Evolutionary conservation across 2,888 invertebrate species (phyloP).

Genomic region (Eupithecia centaureata): DNA sequence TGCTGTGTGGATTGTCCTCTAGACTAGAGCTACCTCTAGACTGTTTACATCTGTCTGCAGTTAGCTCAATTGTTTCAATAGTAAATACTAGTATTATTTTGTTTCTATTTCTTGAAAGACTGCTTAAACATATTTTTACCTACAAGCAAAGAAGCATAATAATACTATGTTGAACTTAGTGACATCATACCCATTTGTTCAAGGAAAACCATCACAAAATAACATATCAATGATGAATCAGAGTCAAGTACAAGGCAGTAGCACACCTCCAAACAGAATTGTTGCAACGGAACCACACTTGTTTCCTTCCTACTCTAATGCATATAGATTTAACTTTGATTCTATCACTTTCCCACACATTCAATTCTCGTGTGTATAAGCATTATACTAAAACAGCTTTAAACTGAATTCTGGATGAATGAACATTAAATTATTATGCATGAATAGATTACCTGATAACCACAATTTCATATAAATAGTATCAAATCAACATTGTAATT

Average conservation of each 20-base stretch:
- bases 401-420: not conserved
- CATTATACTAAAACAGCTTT: not conserved
- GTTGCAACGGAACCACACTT: too few relatives aligned
- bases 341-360: too few relatives aligned
- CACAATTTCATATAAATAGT: not conserved
- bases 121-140: not conserved
- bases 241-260: slow-evolving; percentile 7
- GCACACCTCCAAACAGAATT: too few relatives aligned
- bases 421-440: not conserved
- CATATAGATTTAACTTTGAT: too few relatives aligned
- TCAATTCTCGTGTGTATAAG: too few relatives aligned
- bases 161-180: slow-evolving; percentile 6
- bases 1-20: too few relatives aligned
- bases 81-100: too few relatives aligned
- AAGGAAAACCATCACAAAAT: slow-evolving; percentile 29
- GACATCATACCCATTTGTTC: slow-evolving; percentile 19
- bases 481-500: not conserved
- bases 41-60: too few relatives aligned
- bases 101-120: not conserved
- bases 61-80: too few relatives aligned
- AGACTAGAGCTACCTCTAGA: too few relatives aligned
- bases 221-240: slow-evolving; percentile 14
- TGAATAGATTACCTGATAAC: not conserved
- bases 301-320: too few relatives aligned
- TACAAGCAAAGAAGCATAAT: slow-evolving; percentile 1